phyloP scores from a whole-genome alignment of 1,140 invertebrate species.

The Melitaea cinxia region DNA sequence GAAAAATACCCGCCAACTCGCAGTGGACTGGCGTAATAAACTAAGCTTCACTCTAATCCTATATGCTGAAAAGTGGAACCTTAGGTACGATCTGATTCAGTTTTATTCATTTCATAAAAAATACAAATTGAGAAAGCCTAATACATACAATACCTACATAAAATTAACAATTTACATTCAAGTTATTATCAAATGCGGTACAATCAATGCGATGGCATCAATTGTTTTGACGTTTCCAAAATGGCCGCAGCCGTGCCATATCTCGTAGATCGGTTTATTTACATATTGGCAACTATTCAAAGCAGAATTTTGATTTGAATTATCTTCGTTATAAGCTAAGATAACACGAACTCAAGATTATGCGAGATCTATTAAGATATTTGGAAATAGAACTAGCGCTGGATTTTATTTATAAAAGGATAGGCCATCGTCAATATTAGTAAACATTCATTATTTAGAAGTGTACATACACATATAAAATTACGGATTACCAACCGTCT shows the following conservation, averaged over 20 bases:
- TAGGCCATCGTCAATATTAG: too few species aligned
- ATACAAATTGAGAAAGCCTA: background rate
- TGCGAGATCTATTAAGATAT: slow-evolving; percentile 10
- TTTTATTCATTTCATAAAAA: too few species aligned
- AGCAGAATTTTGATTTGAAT: slow-evolving; percentile 33
- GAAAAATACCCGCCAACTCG: too few species aligned
- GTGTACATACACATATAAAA: too few species aligned
- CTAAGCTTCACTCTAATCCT: too few species aligned
- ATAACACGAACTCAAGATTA: slow-evolving; percentile 23
- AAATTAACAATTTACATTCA: background rate
- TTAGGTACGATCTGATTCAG: too few species aligned
- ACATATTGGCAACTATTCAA: slow-evolving; percentile 41
- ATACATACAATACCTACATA: too few species aligned
- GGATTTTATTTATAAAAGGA: too few species aligned
- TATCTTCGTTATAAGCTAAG: slow-evolving; percentile 32
- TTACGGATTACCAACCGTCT: too few species aligned
- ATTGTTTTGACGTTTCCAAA: slow-evolving; percentile 28
- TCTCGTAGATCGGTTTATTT: slow-evolving; percentile 32
- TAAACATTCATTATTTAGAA: too few species aligned
- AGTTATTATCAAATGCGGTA: background rate
- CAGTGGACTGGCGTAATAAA: too few species aligned
- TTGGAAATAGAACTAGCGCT: slow-evolving; percentile 15
- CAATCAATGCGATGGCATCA: background rate
- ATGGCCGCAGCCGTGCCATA: slow-evolving; percentile 19
- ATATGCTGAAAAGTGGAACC: too few species aligned